Conservation (phyloP, 2,113 vertebrate genomes). For the Oceanodroma tethys region DNA sequence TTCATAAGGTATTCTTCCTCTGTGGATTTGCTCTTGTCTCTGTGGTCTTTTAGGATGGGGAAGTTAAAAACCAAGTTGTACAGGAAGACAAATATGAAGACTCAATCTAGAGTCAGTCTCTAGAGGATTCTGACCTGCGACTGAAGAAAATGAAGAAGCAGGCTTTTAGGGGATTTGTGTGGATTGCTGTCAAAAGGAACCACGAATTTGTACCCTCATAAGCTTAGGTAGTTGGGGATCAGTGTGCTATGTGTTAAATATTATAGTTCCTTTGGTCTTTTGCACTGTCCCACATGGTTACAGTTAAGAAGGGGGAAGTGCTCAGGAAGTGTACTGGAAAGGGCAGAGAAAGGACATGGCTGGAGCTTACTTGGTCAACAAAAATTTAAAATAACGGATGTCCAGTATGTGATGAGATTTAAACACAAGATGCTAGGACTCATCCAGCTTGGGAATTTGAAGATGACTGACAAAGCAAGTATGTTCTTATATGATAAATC, state of each 20-base stretch:
- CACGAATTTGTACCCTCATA: background rate
- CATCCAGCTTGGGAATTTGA: background rate
- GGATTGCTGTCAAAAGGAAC: constrained; percentile 1
- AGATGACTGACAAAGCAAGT: background rate
- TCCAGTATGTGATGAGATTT: background rate
- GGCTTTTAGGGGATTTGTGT: background rate
- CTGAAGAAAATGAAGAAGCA: background rate
- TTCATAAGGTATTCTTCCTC: background rate
- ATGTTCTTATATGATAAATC: background rate
- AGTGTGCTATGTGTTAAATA: background rate
- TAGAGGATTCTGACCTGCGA: background rate
- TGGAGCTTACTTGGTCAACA: background rate
- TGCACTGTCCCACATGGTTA: background rate
- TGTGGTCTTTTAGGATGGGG: background rate
- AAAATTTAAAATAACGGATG: background rate
- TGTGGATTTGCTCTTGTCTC: background rate
- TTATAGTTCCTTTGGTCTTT: background rate
- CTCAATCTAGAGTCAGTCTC: background rate
- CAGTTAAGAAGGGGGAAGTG: background rate
- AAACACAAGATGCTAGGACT: background rate
- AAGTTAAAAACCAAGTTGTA: background rate
- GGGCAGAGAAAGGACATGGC: background rate
- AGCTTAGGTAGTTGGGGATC: background rate
- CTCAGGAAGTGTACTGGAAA: background rate
- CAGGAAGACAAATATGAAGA: background rate